Evolutionary conservation across 2,797 vertebrate species (phyloP).

Genomic region (Enteromius thamalakanensis): DNA sequence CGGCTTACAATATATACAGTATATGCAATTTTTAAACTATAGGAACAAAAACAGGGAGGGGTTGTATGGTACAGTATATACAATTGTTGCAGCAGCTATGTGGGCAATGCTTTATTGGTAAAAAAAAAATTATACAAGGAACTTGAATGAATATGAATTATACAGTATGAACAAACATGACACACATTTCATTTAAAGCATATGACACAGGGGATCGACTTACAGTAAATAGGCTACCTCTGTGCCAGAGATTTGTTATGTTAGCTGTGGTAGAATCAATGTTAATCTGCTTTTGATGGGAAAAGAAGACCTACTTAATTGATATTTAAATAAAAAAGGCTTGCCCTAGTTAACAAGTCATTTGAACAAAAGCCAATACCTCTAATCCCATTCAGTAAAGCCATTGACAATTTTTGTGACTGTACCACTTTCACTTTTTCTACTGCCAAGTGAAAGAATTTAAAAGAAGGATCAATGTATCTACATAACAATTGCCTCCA

Average conservation of each 20-base stretch:
- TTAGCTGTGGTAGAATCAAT: neutral
- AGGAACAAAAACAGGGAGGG: neutral
- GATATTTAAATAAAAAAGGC: neutral
- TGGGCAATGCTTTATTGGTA: neutral
- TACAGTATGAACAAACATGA: neutral
- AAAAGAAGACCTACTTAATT: conserved; percentile 2
- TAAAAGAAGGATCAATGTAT: conserved; percentile 11
- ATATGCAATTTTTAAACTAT: neutral
- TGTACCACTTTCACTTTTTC: neutral
- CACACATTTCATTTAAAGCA: neutral
- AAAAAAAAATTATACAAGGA: neutral
- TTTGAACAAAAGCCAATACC: neutral
- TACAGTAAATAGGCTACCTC: neutral
- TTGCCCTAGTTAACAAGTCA: neutral
- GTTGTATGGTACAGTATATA: neutral
- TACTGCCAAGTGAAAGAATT: neutral
- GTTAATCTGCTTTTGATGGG: neutral
- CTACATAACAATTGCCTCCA: conserved; percentile 31
- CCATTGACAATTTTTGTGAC: neutral
- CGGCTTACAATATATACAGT: neutral
- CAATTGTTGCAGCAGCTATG: neutral
- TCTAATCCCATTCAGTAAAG: neutral
- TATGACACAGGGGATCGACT: neutral
- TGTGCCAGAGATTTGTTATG: conserved; percentile 2
- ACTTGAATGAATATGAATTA: conserved; percentile 7